These are phyloP conservation scores for Chymomyza amoena DNA, from an alignment of 2,888 invertebrate species.

Conservation along the genomic window DNA sequence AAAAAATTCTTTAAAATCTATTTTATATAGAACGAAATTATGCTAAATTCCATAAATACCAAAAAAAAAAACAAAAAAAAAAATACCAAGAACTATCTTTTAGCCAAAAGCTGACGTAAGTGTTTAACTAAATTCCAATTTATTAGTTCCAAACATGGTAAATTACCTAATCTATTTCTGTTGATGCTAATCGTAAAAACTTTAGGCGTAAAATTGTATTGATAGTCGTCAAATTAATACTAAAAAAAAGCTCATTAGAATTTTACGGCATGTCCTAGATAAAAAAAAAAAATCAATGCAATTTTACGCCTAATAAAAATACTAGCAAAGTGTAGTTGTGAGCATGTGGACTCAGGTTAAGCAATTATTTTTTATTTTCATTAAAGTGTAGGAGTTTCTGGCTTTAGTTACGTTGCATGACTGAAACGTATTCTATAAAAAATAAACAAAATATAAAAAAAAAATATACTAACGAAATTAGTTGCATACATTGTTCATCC, in stretches of 20 bases:
- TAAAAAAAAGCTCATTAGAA: constrained; percentile 21
- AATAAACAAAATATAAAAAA: neutral
- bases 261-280: constrained; percentile 16
- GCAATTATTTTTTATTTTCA: constrained; percentile 21
- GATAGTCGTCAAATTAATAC: constrained; percentile 26
- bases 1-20: constrained; percentile 44
- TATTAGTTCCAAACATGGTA: constrained; percentile 57
- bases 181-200: constrained; percentile 25
- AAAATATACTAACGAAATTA: constrained; percentile 39
- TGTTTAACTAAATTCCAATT: constrained; percentile 67
- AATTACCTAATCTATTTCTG: constrained; percentile 34
- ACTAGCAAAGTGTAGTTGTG: constrained; percentile 62
- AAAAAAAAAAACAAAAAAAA: constrained; percentile 25
- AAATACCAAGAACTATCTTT: constrained; percentile 35
- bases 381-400: constrained; percentile 49
- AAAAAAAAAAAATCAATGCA: constrained; percentile 49
- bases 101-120: constrained; percentile 71
- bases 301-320: constrained; percentile 50
- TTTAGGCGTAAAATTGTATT: constrained; percentile 57
- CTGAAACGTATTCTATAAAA: constrained; percentile 19
- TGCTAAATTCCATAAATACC: constrained; percentile 58
- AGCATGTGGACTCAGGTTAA: constrained; percentile 63
- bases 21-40: constrained; percentile 74
- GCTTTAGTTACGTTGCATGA: constrained; percentile 60
- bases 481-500: constrained; percentile 45